phyloP scores from a whole-genome alignment of 2,113 vertebrate genomes.

The Carollia perspicillata region DNA sequence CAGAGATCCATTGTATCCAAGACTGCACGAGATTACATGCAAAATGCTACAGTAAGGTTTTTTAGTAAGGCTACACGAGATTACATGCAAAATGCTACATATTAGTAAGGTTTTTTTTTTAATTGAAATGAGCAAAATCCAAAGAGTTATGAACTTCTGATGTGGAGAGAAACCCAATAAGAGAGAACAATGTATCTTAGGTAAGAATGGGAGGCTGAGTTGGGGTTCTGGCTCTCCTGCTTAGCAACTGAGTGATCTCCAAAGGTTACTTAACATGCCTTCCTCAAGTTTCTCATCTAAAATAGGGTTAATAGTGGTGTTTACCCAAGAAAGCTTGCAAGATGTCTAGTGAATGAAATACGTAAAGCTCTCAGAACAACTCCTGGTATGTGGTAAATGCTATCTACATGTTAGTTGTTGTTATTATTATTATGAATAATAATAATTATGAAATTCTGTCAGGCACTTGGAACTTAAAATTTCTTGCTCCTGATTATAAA shows the following conservation, averaged over 20 bases:
- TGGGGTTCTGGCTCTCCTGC: neutral
- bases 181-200: neutral
- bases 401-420: neutral
- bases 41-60: neutral
- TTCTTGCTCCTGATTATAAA: neutral
- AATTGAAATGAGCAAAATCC: neutral
- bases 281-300: neutral
- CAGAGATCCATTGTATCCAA: neutral
- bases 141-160: neutral
- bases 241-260: neutral
- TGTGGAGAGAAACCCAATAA: neutral
- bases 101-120: neutral
- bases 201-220: accelerated
- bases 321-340: neutral
- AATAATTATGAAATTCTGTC: neutral
- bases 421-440: neutral
- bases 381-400: neutral
- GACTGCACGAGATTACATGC: neutral
- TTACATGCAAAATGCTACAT: neutral
- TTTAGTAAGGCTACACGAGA: neutral
- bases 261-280: neutral
- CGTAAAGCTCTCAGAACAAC: neutral
- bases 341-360: neutral
- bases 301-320: neutral
- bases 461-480: neutral